Percentiles rank a stretch among this genome's conserved stretches.
Conservation (phyloP, 2,113 vertebrate genomes). For the Epinephelus moara region DNA sequence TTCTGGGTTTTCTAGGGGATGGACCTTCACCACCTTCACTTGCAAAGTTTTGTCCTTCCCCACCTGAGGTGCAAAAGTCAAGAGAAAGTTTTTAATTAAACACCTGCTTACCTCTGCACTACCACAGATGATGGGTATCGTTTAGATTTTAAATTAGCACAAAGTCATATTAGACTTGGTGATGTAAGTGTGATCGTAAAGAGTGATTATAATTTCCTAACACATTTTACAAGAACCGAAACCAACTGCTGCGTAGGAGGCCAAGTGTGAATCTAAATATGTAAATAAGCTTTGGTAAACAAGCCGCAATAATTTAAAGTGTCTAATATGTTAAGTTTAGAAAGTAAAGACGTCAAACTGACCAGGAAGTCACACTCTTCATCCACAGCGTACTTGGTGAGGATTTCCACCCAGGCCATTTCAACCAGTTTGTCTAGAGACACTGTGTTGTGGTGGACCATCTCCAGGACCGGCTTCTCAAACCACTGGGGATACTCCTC, state of each 20-base stretch:
- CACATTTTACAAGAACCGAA: not conserved
- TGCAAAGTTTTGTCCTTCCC: slow-evolving; percentile 92
- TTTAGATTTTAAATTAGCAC: not conserved
- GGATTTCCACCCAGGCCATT: slow-evolving; percentile 95
- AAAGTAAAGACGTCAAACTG: slow-evolving; percentile 57
- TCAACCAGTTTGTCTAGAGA: slow-evolving; percentile 97
- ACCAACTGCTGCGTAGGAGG: not conserved
- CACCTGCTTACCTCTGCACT: not conserved
- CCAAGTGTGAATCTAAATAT: not conserved
- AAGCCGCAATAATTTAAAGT: not conserved
- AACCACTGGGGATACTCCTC: slow-evolving; percentile 98
- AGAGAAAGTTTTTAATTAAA: not conserved
- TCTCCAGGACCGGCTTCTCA: slow-evolving; percentile 96
- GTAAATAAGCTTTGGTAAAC: not conserved
- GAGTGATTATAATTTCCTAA: not conserved
- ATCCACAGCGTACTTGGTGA: slow-evolving; percentile 96
- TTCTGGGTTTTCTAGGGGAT: slow-evolving; percentile 90
- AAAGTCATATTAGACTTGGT: not conserved
- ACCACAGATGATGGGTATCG: not conserved
- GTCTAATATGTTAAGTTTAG: not conserved
- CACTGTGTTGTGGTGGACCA: slow-evolving; percentile 98
- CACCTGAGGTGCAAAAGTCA: slow-evolving; percentile 81
- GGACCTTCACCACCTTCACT: slow-evolving; percentile 92
- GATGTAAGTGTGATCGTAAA: no score
- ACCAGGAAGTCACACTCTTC: slow-evolving; percentile 98